Conservation (phyloP, 1,140 invertebrate genomes). For the Fopius arisanus region DNA sequence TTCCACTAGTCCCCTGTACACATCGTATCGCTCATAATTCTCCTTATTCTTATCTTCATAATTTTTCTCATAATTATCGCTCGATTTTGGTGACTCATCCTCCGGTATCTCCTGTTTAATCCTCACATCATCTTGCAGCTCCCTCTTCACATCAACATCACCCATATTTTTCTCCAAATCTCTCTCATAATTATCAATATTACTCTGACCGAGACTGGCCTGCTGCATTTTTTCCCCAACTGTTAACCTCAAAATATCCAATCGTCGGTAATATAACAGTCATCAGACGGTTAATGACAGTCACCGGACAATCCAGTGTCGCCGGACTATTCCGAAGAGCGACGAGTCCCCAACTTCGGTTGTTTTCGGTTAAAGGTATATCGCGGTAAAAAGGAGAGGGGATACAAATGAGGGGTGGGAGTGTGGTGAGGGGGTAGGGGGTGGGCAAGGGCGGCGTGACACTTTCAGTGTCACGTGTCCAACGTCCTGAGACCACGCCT, state of each 20-base stretch:
- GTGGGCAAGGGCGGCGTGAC: conserved; percentile 62
- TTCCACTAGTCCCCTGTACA: not conserved
- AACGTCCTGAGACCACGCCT: conserved; percentile 61
- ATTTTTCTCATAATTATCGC: not conserved
- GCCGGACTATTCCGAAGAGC: conserved; percentile 17
- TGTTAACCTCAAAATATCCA: not conserved
- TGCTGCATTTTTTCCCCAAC: conserved; percentile 44
- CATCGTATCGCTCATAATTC: not conserved
- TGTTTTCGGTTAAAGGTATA: conserved; percentile 38
- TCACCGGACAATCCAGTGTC: not conserved
- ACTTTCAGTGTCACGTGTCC: conserved; percentile 65
- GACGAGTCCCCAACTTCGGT: conserved; percentile 34
- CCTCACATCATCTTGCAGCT: conserved; percentile 24
- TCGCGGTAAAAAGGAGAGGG: not conserved
- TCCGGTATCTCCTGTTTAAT: conserved; percentile 12
- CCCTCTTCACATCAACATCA: conserved; percentile 46
- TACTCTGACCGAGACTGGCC: conserved; percentile 41
- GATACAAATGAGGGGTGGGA: conserved; percentile 18
- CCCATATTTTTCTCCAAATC: not conserved
- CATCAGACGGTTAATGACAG: not conserved
- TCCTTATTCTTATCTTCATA: conserved; percentile 5
- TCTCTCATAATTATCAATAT: not conserved
- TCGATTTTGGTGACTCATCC: not conserved
- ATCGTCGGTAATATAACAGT: too few species aligned
- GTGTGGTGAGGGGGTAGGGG: conserved; percentile 40